These are phyloP conservation scores for Chaenocephalus aceratus DNA, from an alignment of 2,113 vertebrate genomes.

Conservation along the genomic window DNA sequence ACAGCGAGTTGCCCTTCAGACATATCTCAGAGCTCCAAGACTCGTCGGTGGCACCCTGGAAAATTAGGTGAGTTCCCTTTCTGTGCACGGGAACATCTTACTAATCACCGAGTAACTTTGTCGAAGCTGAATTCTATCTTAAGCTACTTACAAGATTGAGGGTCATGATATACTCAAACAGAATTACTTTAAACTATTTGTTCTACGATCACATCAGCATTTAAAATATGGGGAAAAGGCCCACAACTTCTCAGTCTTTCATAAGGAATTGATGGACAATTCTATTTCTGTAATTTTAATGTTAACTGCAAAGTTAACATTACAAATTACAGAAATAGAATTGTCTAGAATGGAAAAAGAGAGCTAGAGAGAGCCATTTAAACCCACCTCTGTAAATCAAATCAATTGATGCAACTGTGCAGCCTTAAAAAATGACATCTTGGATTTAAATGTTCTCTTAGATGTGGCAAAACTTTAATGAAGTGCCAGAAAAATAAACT, in stretches of 20 bases:
- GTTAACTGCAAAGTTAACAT: too few relatives aligned
- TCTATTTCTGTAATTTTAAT: too few relatives aligned
- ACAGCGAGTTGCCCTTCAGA: fast-evolving
- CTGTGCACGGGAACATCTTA: background rate
- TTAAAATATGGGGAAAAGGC: too few relatives aligned
- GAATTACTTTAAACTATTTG: background rate
- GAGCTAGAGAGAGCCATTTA: background rate
- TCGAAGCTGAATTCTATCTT: background rate
- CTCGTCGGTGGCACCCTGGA: constrained; percentile 52
- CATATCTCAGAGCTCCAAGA: fast-evolving
- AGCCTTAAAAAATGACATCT: background rate
- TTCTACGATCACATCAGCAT: background rate
- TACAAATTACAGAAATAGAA: too few relatives aligned
- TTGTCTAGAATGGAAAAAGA: background rate
- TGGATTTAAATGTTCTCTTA: background rate
- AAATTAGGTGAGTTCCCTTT: fast-evolving
- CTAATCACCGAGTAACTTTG: background rate
- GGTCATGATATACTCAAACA: background rate
- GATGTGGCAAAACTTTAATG: background rate
- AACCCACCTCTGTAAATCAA: background rate
- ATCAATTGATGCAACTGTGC: background rate
- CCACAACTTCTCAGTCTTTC: background rate
- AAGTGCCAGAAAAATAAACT: background rate
- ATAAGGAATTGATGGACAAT: background rate
- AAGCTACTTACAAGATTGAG: too few relatives aligned